Evolutionary conservation across 2,113 vertebrate genomes (phyloP).

Genomic region (Oreochromis tanganicae): DNA sequence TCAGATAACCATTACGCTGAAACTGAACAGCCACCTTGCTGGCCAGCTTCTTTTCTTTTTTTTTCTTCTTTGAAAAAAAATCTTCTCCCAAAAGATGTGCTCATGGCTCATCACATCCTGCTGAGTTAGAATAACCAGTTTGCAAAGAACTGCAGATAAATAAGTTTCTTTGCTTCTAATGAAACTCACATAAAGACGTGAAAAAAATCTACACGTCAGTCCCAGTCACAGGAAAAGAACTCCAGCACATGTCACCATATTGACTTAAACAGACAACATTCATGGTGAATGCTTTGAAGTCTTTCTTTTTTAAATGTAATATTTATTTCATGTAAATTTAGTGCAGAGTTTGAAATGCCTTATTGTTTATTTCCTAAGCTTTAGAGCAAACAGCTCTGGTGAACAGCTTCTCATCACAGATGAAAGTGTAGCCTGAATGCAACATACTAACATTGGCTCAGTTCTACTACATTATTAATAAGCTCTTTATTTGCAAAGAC

Average conservation of each 20-base stretch:
- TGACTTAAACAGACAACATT: neutral
- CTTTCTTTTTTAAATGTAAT: neutral
- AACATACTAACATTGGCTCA: constrained; percentile 34
- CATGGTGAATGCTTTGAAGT: neutral
- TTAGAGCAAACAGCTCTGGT: constrained; percentile 7
- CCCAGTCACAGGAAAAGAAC: neutral
- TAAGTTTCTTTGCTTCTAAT: neutral
- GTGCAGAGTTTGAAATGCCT: neutral
- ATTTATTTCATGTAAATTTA: neutral
- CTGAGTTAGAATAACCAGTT: neutral
- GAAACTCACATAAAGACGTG: neutral
- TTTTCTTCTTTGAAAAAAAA: neutral
- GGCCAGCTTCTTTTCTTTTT: neutral
- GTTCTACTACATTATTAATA: constrained; percentile 63
- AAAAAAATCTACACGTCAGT: neutral
- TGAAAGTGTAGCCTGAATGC: constrained; percentile 49
- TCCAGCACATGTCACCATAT: neutral
- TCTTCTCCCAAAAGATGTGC: neutral
- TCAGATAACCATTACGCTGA: neutral
- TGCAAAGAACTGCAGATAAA: neutral
- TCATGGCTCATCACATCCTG: neutral
- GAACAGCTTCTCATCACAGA: constrained; percentile 32
- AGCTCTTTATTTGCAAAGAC: constrained; percentile 51
- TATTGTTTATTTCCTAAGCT: constrained; percentile 5
- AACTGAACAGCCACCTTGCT: neutral